Conservation (phyloP, 2,797 vertebrate species). For the Kryptopterus vitreolus region DNA sequence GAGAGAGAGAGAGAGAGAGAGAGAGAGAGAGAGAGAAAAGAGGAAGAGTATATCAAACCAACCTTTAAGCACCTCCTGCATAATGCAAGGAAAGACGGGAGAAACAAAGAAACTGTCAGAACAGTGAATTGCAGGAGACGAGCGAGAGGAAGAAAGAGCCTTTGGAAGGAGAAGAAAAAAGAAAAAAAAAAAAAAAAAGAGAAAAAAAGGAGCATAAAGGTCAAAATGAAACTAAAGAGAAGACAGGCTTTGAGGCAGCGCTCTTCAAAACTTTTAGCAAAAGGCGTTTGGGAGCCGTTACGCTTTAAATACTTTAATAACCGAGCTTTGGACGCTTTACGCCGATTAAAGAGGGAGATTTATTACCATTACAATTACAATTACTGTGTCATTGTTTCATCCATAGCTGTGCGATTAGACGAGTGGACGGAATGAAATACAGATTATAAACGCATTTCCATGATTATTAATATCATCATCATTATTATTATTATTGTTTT, state of each 20-base stretch:
- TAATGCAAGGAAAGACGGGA: conserved; percentile 42
- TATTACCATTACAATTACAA: too few species aligned
- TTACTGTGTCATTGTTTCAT: neutral
- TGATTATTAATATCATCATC: too few species aligned
- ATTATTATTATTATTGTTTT: too few species aligned
- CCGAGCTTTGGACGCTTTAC: neutral
- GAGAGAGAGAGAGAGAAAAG: conserved; percentile 11
- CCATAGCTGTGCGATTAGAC: neutral
- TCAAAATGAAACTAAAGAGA: neutral
- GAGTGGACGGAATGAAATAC: neutral
- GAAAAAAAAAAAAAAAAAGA: too few species aligned
- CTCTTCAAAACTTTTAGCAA: neutral
- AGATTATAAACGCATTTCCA: neutral
- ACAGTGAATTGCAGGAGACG: conserved; percentile 14
- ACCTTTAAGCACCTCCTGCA: conserved; percentile 53
- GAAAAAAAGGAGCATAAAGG: neutral
- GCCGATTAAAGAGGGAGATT: neutral
- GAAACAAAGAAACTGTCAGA: conserved; percentile 39
- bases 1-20: conserved; percentile 10
- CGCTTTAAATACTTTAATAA: neutral
- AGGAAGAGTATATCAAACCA: conserved; percentile 48
- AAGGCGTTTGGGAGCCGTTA: neutral
- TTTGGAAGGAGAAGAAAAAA: too few species aligned
- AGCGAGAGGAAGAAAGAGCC: conserved; percentile 13
- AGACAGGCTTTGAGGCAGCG: neutral